phyloP scores from a whole-genome alignment of 1,140 invertebrate species.

The Parasteatoda tepidariorum region DNA sequence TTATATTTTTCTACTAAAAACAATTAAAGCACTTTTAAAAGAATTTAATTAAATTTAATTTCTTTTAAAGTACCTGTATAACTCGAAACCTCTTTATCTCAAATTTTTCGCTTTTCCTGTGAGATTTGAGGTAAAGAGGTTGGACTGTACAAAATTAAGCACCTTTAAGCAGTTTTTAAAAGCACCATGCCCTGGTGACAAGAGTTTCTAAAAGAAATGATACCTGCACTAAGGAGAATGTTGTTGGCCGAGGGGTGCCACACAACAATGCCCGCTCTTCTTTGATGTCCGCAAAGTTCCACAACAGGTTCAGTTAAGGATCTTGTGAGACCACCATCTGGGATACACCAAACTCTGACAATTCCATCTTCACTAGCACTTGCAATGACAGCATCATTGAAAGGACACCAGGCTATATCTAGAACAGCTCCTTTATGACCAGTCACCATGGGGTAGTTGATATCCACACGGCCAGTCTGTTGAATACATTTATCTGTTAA shows the following conservation, averaged over 20 bases:
- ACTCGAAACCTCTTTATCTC: too few species aligned
- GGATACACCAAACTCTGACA: conserved; percentile 98
- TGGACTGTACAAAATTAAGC: too few species aligned
- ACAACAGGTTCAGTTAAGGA: conserved; percentile 94
- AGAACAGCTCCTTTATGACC: conserved; percentile 98
- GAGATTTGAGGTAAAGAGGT: too few species aligned
- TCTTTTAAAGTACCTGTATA: too few species aligned
- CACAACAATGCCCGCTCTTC: conserved; percentile 92
- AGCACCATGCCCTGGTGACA: too few species aligned
- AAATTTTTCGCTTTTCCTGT: too few species aligned
- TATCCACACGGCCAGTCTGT: conserved; percentile 93
- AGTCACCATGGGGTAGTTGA: conserved; percentile 93
- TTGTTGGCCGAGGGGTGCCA: conserved; percentile 99
- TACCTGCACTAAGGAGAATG: conserved; percentile 89
- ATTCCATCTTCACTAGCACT: conserved; percentile 98
- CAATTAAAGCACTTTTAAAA: too few species aligned
- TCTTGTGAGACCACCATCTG: conserved; percentile 82
- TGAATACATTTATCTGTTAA: too few species aligned
- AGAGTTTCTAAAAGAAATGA: too few species aligned
- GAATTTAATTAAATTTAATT: too few species aligned
- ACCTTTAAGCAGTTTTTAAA: too few species aligned
- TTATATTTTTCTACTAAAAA: too few species aligned
- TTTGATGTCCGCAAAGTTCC: conserved; percentile 92
- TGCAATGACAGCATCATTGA: conserved; percentile 99
- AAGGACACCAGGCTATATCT: conserved; percentile 98